A percentile compares a stretch with the other conserved stretches of the same genome.
Conservation (phyloP, 2,113 vertebrate genomes). For the Carollia perspicillata region DNA sequence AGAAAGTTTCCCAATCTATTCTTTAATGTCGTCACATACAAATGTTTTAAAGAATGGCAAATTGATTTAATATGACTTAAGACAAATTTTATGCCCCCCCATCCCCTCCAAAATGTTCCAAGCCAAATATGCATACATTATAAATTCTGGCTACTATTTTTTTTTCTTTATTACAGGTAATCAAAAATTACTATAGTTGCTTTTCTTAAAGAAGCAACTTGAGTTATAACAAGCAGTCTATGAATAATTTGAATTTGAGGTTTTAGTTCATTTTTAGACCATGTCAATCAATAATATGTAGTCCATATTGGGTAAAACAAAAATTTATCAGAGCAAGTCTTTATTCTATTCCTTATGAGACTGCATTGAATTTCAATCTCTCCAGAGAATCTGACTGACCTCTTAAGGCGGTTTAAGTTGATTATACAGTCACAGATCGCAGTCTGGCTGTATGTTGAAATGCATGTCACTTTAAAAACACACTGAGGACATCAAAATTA, state of each 20-base stretch:
- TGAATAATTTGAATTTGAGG: background rate
- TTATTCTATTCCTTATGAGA: background rate
- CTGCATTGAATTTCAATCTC: background rate
- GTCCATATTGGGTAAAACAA: background rate
- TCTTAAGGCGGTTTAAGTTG: background rate
- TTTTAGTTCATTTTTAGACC: slow-evolving; percentile 20
- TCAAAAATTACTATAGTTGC: background rate
- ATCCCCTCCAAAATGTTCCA: background rate
- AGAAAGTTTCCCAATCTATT: background rate
- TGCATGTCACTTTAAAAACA: background rate
- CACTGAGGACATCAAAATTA: background rate
- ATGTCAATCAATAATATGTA: background rate
- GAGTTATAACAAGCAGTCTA: background rate
- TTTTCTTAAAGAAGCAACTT: background rate
- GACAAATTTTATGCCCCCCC: background rate
- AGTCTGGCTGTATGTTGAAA: background rate
- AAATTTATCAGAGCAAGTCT: background rate
- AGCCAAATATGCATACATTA: background rate
- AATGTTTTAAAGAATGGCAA: background rate
- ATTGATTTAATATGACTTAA: background rate
- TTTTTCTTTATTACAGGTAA: background rate
- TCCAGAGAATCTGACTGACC: background rate
- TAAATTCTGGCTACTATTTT: background rate
- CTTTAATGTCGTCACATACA: background rate
- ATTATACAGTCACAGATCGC: background rate